Conservation (phyloP, 2,888 invertebrate species). For the Platypus cylindrus region DNA sequence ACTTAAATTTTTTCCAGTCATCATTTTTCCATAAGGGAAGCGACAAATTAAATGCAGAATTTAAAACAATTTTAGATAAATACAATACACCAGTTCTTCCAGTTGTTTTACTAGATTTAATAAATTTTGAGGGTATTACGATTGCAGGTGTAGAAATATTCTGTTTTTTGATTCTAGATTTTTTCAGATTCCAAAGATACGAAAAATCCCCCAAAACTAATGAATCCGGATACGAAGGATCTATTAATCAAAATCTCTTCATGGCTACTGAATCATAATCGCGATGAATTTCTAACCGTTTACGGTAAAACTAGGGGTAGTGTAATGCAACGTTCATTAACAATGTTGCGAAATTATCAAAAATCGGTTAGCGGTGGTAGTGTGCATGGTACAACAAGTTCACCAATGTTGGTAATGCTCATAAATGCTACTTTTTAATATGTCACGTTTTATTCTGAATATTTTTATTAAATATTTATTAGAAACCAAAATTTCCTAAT, state of each 20-base stretch:
- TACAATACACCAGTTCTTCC: conserved; percentile 80
- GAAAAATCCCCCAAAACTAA: conserved; percentile 45
- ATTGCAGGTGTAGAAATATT: neutral
- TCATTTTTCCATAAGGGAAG: conserved; percentile 71
- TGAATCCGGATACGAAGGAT: conserved; percentile 55
- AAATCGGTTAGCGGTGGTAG: conserved; percentile 65
- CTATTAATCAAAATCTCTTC: conserved; percentile 67
- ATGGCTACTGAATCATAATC: conserved; percentile 71
- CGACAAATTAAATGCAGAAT: conserved; percentile 74
- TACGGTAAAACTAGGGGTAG: conserved; percentile 65
- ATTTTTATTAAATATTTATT: conserved; percentile 17
- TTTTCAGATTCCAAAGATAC: conserved; percentile 19
- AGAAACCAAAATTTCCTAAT: conserved; percentile 57
- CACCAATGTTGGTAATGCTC: conserved; percentile 53
- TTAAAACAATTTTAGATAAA: conserved; percentile 71
- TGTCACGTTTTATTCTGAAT: too few relatives aligned
- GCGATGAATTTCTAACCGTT: conserved; percentile 60
- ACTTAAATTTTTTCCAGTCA: conserved; percentile 39
- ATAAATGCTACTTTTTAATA: too few relatives aligned
- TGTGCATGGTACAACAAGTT: conserved; percentile 44
- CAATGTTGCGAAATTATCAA: conserved; percentile 67
- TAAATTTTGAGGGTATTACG: conserved; percentile 39
- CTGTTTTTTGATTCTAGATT: too few relatives aligned
- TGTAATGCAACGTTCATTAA: conserved; percentile 61
- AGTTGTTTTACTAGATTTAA: conserved; percentile 75